phyloP scores from a whole-genome alignment of 2,888 invertebrate species.

The Crossocerus cetratus region DNA sequence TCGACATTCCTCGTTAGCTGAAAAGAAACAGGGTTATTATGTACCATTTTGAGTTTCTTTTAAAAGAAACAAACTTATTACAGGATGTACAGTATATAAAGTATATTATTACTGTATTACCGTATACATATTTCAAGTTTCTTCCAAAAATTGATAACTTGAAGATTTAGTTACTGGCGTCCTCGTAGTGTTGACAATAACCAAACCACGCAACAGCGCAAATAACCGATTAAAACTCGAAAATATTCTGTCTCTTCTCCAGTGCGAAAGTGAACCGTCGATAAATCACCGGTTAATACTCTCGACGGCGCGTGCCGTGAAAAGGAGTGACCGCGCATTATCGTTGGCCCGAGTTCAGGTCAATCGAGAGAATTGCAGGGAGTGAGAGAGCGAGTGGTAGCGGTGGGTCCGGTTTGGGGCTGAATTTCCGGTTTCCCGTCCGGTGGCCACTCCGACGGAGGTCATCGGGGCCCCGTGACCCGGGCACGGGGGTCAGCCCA shows the following conservation, averaged over 20 bases:
- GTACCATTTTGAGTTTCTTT: too few species aligned
- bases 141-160: too few species aligned
- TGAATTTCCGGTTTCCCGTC: slow-evolving; percentile 66
- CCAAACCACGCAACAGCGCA: slow-evolving; percentile 37
- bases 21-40: too few species aligned
- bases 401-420: slow-evolving; percentile 61
- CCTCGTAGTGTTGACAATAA: slow-evolving; percentile 7
- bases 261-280: slow-evolving; percentile 45
- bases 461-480: slow-evolving; percentile 54
- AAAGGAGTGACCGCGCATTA: slow-evolving; percentile 74
- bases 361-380: slow-evolving; percentile 46
- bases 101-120: too few species aligned
- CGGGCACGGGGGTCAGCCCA: slow-evolving; percentile 75
- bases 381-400: slow-evolving; percentile 15
- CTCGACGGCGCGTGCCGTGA: slow-evolving; percentile 67
- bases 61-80: too few species aligned
- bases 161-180: too few species aligned
- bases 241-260: slow-evolving; percentile 10
- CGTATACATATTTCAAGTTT: too few species aligned
- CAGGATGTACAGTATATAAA: too few species aligned
- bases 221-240: slow-evolving; percentile 58
- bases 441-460: slow-evolving; percentile 48
- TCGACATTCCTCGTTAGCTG: too few species aligned
- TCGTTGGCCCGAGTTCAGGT: slow-evolving; percentile 67
- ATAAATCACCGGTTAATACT: slow-evolving; percentile 68